Conservation (phyloP, 2,113 vertebrate genomes). For the Scomber scombrus region DNA sequence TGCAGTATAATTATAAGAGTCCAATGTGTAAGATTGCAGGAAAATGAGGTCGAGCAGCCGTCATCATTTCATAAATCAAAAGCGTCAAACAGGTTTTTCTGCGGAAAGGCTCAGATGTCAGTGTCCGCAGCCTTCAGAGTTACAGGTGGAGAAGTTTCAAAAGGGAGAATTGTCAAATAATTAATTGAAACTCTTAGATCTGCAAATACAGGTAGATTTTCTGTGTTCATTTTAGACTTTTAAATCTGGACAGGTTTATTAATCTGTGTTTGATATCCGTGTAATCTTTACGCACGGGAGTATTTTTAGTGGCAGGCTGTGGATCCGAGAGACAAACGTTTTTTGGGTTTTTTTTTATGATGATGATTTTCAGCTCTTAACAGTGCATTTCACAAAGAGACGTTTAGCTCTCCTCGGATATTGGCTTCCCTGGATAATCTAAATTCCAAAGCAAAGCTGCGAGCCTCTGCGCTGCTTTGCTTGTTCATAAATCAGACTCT, state of each 20-base stretch:
- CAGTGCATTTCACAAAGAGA: conserved; percentile 45
- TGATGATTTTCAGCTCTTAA: conserved; percentile 42
- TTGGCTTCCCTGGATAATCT: conserved; percentile 61
- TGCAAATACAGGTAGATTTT: background rate
- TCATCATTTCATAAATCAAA: conserved; percentile 61
- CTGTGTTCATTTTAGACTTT: background rate
- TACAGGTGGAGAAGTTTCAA: conserved; percentile 53
- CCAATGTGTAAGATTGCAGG: conserved; percentile 15
- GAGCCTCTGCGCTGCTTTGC: conserved; percentile 40
- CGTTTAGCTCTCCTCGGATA: conserved; percentile 47
- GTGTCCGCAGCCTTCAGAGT: conserved; percentile 18
- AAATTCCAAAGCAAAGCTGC: conserved; percentile 62
- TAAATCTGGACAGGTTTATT: background rate
- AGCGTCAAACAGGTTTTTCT: conserved; percentile 32
- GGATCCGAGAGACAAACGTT: conserved; percentile 42
- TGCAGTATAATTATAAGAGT: conserved; percentile 13
- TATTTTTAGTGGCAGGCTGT: conserved; percentile 32
- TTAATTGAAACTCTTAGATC: background rate
- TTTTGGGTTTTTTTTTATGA: conserved; percentile 2
- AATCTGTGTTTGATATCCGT: background rate
- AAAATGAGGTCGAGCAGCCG: conserved; percentile 36
- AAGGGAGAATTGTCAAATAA: background rate
- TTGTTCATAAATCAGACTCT: conserved; percentile 64
- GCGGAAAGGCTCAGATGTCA: conserved; percentile 60
- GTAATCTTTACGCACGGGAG: conserved; percentile 26